Base-by-base conservation (phyloP, 2,888 invertebrate species). In the Caenorhabditis doughertyi region DNA sequence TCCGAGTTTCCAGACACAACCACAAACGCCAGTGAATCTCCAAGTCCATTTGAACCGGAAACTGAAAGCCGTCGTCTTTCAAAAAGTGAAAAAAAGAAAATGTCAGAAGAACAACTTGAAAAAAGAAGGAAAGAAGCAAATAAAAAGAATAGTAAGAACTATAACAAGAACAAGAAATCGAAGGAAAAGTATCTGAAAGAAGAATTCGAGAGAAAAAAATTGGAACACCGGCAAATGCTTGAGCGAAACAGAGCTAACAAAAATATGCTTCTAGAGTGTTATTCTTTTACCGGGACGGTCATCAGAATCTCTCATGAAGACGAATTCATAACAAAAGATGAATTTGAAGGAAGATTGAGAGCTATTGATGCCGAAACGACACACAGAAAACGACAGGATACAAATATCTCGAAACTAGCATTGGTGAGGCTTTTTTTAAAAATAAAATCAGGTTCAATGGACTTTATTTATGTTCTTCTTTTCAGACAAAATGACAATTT, bases 111-210 rank as follows among this genome's bases (percentile, higher is more conserved):
- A 35, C 39, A 74, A 27, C 21, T 73, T 13, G 64, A 73, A n/a
- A 18, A 44, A 27, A 32, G 72, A 23, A 47, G 68, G 18, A 76
- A 60, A 39, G 76, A 42, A 16, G 68, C 68, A 21, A 74, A 74
- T 42, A 74, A 65, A 27, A 74, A 32, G 65, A 74, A 74, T 25
- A 74, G 73, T 42, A 64, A 65, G 56, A 56, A 44, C 13, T 74
- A 74, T 23, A 74, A 74, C 16, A n/a, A 32, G 23, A 74, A 74
- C 13, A 74, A 74, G 35, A 74, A 74, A 42, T 1, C 7, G 8
- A 42, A 55, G 13, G 73, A 74, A 29, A 7, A n/a, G n/a, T 13
- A 25, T 0, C 23, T 74, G 47, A 35, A 13, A 27, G 55, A 44
- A 16, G 32, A 49, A 39, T 11, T 23, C 3, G 23, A 44, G n/a